phyloP scores from a whole-genome alignment of 2,797 vertebrate genomes.

The Phalloptychus januarius region DNA sequence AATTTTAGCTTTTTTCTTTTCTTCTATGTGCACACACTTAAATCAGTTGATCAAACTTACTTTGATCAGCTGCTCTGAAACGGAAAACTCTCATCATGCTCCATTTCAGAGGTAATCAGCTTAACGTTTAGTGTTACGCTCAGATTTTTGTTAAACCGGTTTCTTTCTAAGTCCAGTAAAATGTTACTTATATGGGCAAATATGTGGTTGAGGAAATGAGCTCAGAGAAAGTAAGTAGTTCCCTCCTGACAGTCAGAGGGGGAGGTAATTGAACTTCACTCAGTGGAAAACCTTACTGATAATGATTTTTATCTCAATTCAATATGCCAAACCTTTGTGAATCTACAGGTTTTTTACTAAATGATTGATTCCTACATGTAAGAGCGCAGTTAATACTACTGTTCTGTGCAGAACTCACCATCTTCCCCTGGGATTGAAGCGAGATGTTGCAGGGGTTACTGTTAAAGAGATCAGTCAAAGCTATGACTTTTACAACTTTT shows the following conservation, averaged over 20 bases:
- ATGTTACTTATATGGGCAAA: constrained; percentile 14
- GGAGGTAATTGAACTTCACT: background rate
- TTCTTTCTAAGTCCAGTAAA: background rate
- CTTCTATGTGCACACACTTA: background rate
- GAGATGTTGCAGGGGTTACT: constrained; percentile 14
- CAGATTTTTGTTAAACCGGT: background rate
- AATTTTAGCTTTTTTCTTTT: background rate
- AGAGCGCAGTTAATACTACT: background rate
- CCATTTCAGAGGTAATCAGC: constrained; percentile 7
- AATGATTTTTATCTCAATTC: background rate
- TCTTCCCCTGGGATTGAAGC: constrained; percentile 39
- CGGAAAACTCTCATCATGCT: background rate
- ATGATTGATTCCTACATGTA: background rate
- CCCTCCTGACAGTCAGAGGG: background rate
- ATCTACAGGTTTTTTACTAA: background rate
- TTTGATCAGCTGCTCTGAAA: constrained; percentile 11
- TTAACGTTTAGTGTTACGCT: background rate
- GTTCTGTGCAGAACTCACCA: background rate
- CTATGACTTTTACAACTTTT: background rate
- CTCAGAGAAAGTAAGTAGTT: background rate
- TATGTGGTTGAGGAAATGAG: background rate
- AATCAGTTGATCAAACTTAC: background rate
- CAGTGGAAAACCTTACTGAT: background rate
- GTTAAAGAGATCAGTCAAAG: constrained; percentile 20
- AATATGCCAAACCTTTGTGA: background rate